These are phyloP conservation scores for Dendrolimus houi DNA, from an alignment of 2,888 invertebrate species.

Conservation along the genomic window DNA sequence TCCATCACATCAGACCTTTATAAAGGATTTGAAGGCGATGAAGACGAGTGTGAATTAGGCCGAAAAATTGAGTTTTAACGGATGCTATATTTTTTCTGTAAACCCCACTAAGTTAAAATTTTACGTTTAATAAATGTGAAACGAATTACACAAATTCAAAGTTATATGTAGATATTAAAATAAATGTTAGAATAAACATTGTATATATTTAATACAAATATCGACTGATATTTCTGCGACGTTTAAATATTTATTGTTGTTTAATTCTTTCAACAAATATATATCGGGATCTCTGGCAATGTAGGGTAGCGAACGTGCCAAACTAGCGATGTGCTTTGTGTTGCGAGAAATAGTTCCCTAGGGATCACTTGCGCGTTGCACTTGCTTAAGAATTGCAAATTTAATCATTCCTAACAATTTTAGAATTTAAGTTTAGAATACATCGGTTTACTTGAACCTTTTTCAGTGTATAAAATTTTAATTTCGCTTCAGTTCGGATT, in stretches of 20 bases:
- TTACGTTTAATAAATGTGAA: too few relatives aligned
- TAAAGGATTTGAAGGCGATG: conserved; percentile 14
- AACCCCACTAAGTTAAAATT: background rate
- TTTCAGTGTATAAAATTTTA: background rate
- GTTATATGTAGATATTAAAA: too few relatives aligned
- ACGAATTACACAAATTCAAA: too few relatives aligned
- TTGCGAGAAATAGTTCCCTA: conserved; percentile 37
- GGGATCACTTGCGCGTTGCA: conserved; percentile 15
- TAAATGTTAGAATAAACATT: too few relatives aligned
- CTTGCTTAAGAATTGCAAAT: conserved; percentile 17
- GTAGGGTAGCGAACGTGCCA: conserved; percentile 37
- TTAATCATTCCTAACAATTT: background rate
- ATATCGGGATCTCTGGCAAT: conserved; percentile 23
- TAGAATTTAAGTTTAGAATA: background rate
- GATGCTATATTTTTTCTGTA: conserved; percentile 3
- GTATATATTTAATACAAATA: too few relatives aligned
- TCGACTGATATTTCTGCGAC: too few relatives aligned
- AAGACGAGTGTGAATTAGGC: conserved; percentile 16
- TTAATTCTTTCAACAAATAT: background rate
- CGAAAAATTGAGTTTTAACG: conserved; percentile 5
- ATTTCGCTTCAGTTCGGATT: too few relatives aligned
- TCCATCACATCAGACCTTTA: conserved; percentile 15
- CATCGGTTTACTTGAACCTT: background rate
- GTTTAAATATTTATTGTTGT: background rate
- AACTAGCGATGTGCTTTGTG: conserved; percentile 42